These are phyloP conservation scores for Lasiurus borealis DNA, from an alignment of 2,113 vertebrate species.

Conservation along the genomic window DNA sequence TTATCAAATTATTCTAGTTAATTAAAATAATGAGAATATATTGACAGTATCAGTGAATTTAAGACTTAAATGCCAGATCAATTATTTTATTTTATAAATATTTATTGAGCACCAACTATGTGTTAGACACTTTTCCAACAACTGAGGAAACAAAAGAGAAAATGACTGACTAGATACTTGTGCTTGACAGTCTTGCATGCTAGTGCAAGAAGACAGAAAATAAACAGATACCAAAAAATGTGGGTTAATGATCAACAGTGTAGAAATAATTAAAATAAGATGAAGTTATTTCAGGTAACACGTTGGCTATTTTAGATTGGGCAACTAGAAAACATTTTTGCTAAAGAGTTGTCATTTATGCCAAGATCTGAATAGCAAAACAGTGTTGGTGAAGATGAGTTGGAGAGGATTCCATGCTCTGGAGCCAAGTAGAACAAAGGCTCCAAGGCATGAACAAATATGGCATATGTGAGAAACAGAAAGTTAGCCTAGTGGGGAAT, in stretches of 20 bases:
- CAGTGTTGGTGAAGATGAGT: neutral
- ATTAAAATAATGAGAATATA: neutral
- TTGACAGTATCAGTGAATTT: neutral
- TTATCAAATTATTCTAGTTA: neutral
- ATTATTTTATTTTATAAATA: neutral
- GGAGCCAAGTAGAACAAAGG: neutral
- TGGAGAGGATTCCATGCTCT: neutral
- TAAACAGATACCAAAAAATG: neutral
- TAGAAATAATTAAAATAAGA: slow-evolving; percentile 28
- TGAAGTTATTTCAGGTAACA: neutral
- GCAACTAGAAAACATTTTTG: neutral
- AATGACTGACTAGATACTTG: neutral
- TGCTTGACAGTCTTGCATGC: neutral
- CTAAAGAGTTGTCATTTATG: slow-evolving; percentile 1
- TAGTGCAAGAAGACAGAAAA: neutral
- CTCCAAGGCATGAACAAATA: neutral
- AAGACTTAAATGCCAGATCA: neutral
- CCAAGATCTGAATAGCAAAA: slow-evolving; percentile 45
- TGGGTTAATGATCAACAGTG: neutral
- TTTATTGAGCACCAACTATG: neutral
- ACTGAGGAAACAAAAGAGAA: neutral
- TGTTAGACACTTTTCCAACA: neutral
- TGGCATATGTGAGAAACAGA: neutral
- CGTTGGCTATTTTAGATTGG: neutral
- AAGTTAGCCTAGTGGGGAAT: neutral